Evolutionary conservation across 1,140 invertebrate species (phyloP), one percentile per base, ranked within the genome.

Genomic region (Agrilus planipennis): DNA sequence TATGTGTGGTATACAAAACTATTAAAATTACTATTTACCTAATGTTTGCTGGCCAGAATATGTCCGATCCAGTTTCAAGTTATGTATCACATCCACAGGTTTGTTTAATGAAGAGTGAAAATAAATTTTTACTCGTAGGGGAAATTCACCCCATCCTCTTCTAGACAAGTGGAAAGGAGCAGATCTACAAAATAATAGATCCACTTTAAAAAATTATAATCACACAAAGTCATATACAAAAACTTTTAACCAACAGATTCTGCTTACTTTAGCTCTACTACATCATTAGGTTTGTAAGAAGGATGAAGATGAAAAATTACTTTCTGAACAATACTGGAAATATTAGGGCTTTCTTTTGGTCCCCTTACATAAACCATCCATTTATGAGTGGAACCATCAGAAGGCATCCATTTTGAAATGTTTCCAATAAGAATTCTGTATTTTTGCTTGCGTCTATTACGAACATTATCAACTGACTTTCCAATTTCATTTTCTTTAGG

Each of bases 91-190:
- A 51, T 85, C 76, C 3, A 86, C 71, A 1, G 84, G 81, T 54
- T 86, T 84, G 56, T 91, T 86, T 9, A 77, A 56, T 3, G 64
- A 50, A 52, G 81, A 76, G 30, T 76, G 70, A 54, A 92, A 91
- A 62, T 81, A 82, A 6, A 92, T 61, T 55, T 88, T 81, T 6
- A 89, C 73, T 44, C 80, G 67, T 12, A 89, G 64, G 1, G 84
- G 83, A 68, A 93, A 93, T 67, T 92, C 88, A 11, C 89, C 89
- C 89, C 89, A 93, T 14, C 89, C 89, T 34, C 84, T 69, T 30
- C 86, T 70, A 0, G 78, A 77, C 30, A 93, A 57, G 57, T 89
- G 81, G 70, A 87, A 92, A 6, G 89, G 89, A 1, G 79, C 70
- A 23, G 73, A 64, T 32, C 79, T 83, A 56, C 44, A 51, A 50